Conservation (phyloP, 2,797 vertebrate genomes). For the Alexandromys oeconomus region DNA sequence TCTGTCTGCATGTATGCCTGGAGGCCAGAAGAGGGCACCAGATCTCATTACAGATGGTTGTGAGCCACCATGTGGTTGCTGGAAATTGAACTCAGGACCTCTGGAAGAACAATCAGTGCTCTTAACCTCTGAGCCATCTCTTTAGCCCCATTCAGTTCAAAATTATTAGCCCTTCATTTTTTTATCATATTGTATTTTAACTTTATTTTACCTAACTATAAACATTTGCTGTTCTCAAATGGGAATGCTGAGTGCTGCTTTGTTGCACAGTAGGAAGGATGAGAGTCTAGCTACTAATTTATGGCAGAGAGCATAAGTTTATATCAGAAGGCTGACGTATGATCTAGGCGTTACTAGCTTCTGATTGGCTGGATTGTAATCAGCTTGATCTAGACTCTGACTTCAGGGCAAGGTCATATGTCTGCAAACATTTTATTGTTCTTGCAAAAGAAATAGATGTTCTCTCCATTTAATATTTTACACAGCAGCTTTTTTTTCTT, state of each 20-base stretch:
- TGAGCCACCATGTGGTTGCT: too few relatives aligned
- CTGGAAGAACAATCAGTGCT: too few relatives aligned
- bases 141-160: background rate
- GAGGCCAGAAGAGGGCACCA: too few relatives aligned
- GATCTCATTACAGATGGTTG: too few relatives aligned
- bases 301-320: background rate
- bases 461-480: conserved; percentile 40
- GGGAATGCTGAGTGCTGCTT: background rate
- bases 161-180: background rate
- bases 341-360: background rate
- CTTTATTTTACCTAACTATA: background rate
- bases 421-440: background rate
- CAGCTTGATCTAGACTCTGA: conserved; percentile 36
- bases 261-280: background rate
- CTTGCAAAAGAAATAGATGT: conserved; percentile 9
- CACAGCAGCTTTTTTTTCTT: background rate
- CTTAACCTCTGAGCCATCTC: too few relatives aligned
- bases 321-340: background rate
- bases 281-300: background rate
- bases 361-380: background rate
- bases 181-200: conserved; percentile 12
- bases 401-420: background rate
- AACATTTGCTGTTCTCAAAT: background rate
- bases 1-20: too few relatives aligned
- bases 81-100: too few relatives aligned